These are phyloP conservation scores for Macrosiphum euphorbiae DNA, from an alignment of 2,888 invertebrate species.

Conservation along the genomic window DNA sequence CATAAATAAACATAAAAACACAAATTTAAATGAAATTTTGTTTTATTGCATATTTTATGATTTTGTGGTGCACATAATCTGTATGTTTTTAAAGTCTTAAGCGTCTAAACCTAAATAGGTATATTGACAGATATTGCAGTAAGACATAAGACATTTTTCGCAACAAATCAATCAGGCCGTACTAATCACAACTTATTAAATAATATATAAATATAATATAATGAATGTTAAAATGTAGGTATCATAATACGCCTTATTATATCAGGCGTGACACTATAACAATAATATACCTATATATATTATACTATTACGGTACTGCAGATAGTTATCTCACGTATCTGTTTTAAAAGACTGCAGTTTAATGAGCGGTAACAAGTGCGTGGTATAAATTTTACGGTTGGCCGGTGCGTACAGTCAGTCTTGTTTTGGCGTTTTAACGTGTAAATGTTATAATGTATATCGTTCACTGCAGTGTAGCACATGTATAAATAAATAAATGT, in stretches of 20 bases:
- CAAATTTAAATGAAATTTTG: not conserved
- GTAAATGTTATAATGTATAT: not conserved
- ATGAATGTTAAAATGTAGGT: no score
- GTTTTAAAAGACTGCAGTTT: not conserved
- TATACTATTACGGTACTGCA: not conserved
- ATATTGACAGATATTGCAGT: not conserved
- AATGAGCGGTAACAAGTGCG: constrained; percentile 3
- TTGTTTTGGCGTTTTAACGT: constrained; percentile 42
- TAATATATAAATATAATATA: no score
- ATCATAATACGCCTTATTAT: no score
- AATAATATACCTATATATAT: no score
- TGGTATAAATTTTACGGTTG: constrained; percentile 28
- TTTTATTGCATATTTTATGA: not conserved
- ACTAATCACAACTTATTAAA: no score
- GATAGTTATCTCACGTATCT: not conserved
- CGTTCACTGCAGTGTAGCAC: not conserved
- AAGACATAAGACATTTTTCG: no score
- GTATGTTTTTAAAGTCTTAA: not conserved
- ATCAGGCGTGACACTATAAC: no score
- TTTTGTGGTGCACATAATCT: not conserved
- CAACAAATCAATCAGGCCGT: no score
- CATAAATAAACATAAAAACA: not conserved
- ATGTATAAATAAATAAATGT: not conserved
- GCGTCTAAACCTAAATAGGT: not conserved
- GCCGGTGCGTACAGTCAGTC: not conserved